Conservation (phyloP, 2,888 invertebrate species). For the Drosophila kambysellisi region DNA sequence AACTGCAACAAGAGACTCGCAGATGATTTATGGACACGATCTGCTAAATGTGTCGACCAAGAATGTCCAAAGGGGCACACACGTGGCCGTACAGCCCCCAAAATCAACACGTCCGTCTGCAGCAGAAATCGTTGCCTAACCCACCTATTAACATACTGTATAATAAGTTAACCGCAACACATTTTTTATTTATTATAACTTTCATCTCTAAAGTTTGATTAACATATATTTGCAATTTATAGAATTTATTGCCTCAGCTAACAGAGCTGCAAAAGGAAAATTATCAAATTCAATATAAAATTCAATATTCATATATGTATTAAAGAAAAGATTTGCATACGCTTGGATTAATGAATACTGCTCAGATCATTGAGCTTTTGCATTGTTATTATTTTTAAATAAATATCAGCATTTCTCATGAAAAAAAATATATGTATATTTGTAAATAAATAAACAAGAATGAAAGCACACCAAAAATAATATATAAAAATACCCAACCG, state of each 20-base stretch:
- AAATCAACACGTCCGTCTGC: background rate
- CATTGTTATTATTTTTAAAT: background rate
- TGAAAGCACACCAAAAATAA: background rate
- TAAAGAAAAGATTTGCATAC: background rate
- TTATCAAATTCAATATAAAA: background rate
- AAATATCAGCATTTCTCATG: background rate
- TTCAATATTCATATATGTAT: background rate
- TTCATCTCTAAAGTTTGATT: background rate
- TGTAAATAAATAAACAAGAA: background rate
- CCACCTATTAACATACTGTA: background rate
- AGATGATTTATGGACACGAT: slow-evolving; percentile 68
- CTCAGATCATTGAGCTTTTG: background rate
- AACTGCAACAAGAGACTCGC: slow-evolving; percentile 16
- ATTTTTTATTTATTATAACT: background rate
- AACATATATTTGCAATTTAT: slow-evolving; percentile 1
- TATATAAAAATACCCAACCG: background rate
- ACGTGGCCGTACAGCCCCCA: slow-evolving; percentile 23
- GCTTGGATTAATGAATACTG: background rate
- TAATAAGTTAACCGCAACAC: background rate
- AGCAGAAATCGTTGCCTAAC: background rate
- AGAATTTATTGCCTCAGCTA: background rate
- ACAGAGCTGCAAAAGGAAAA: background rate
- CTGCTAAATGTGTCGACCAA: slow-evolving; percentile 58
- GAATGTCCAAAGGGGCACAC: slow-evolving; percentile 43
- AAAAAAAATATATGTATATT: background rate